Percentiles rank a stretch among this genome's conserved stretches.
Evolutionary conservation across 2,888 invertebrate species (phyloP).

Genomic region (Teleiodes luculella): DNA sequence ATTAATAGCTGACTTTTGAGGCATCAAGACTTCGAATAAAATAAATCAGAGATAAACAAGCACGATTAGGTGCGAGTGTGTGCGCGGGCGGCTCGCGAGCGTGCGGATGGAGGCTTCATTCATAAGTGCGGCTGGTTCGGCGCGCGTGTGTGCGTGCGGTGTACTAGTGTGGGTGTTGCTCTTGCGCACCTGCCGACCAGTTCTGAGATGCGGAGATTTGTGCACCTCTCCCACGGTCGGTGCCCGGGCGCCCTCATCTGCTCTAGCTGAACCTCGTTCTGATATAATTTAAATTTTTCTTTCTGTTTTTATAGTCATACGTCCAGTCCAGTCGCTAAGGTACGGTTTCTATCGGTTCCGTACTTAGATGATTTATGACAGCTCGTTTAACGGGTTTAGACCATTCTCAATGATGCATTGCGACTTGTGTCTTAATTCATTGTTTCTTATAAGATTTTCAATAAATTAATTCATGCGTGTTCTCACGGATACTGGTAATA

Average conservation of each 20-base stretch:
- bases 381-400: constrained; percentile 4
- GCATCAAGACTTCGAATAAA: constrained; percentile 67
- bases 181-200: constrained; percentile 77
- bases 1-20: constrained; percentile 71
- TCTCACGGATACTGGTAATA: too few species aligned
- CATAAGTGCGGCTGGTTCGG: constrained; percentile 68
- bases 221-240: constrained; percentile 77
- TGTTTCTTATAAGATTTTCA: constrained; percentile 1
- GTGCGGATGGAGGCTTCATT: constrained; percentile 58
- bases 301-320: constrained; percentile 34
- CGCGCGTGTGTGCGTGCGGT: constrained; percentile 37
- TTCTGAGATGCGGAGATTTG: constrained; percentile 79
- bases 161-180: constrained; percentile 35
- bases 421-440: constrained; percentile 2
- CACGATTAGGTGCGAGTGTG: constrained; percentile 50
- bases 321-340: background rate
- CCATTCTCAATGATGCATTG: constrained; percentile 3
- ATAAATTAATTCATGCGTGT: background rate
- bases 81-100: constrained; percentile 13
- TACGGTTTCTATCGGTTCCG: constrained; percentile 7
- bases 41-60: constrained; percentile 76
- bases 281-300: constrained; percentile 66
- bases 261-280: constrained; percentile 62
- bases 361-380: constrained; percentile 9
- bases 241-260: constrained; percentile 61